Base-by-base conservation (phyloP, 2,888 invertebrate genomes). In the Exephanes ischioxanthus region DNA sequence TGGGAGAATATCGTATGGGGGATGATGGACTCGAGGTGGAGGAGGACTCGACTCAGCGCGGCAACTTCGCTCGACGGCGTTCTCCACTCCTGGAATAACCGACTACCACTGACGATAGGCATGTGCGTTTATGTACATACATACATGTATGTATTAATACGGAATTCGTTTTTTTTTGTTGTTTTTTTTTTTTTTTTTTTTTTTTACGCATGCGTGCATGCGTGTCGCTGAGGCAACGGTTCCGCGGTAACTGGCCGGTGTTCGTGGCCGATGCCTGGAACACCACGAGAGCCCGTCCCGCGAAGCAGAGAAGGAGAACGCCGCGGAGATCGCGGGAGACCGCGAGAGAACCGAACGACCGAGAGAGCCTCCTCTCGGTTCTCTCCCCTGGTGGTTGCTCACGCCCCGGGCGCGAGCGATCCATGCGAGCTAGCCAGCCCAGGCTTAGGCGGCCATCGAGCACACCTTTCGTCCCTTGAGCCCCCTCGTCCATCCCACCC, bases 171-270 rank as follows among this genome's bases (percentile, higher is more conserved):
- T 41, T 41, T 22, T 67, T 26, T 66, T 80, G n/a, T n/a, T n/a
- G n/a, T 22, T 67, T 30, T 51, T 30, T 61, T 51, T 33, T 66
- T 66, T 72, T 16, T 68, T 70, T 41, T 53, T 79, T 30, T 51
- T 51, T 14, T 14, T 33, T 85, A 87, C 92, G 91, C 90, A 91
- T 91, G 91, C 91, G 91, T 85, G 88, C 89, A 89, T 89, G 91
- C 91, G 91, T 92, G 92, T 93, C 92, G 93, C 91, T 93, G 92
- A 92, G 94, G 93, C 94, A 93, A 94, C 94, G 93, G 93, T 93
- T 93, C 93, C 93, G 92, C 92, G 93, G 93, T 93, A 92, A 94
- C 94, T 94, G 94, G 90, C 88, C 88, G 83, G 84, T 78, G 37
- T 87, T 86, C 82, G 68, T 79, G 48, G 70, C 87, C 87, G 76